Evolutionary conservation across 2,888 invertebrate genomes (phyloP).

Genomic region (Cryptocheilus praepositus): DNA sequence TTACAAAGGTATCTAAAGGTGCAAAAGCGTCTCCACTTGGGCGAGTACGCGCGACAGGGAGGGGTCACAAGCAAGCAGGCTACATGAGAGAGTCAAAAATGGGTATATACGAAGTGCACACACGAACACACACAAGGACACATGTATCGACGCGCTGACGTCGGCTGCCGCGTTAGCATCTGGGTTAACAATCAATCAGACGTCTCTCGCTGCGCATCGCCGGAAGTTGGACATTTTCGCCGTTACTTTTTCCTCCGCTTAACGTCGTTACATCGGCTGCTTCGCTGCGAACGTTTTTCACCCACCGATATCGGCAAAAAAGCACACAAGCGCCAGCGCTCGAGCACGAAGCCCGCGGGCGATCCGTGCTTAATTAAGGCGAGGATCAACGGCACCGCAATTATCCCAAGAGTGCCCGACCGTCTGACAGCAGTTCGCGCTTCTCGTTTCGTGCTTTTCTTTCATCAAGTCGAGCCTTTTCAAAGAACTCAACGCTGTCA

Average conservation of each 20-base stretch:
- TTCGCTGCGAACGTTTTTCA: too few relatives aligned
- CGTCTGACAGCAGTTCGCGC: conserved; percentile 46
- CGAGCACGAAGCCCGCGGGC: too few relatives aligned
- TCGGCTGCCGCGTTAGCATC: background rate
- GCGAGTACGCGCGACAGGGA: conserved; percentile 23
- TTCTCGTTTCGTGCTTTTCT: conserved; percentile 4
- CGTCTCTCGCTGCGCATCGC: background rate
- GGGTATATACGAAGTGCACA: conserved; percentile 14
- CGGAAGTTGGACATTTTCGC: background rate
- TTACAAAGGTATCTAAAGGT: conserved; percentile 43
- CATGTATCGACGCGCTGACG: background rate
- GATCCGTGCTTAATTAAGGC: conserved; percentile 53
- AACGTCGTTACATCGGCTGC: too few relatives aligned
- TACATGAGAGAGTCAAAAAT: conserved; percentile 25
- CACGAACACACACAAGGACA: conserved; percentile 6
- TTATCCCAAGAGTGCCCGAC: conserved; percentile 55
- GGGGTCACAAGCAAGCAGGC: conserved; percentile 42
- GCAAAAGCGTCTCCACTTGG: conserved; percentile 46
- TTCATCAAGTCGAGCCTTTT: background rate
- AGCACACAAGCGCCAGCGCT: conserved; percentile 13
- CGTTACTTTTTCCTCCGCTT: too few relatives aligned
- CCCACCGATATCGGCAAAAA: conserved; percentile 10
- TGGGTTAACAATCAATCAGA: background rate
- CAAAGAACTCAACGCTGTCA: background rate
- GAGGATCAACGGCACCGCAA: conserved; percentile 56